Conservation (phyloP, 2,797 vertebrate genomes). For the Apogon talboti region DNA sequence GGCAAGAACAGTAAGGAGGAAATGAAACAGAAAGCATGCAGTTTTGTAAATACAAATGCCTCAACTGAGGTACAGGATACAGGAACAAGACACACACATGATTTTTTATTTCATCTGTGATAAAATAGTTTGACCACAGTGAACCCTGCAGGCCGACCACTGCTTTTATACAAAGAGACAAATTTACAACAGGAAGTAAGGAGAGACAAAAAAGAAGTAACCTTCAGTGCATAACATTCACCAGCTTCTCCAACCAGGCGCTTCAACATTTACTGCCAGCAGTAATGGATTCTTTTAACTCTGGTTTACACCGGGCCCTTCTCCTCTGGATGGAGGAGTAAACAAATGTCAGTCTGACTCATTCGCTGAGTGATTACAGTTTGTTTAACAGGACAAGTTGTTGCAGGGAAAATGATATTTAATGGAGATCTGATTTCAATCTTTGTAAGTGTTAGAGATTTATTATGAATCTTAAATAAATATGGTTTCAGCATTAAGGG, state of each 20-base stretch:
- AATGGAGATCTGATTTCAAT: slow-evolving; percentile 63
- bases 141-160: neutral
- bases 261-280: slow-evolving; percentile 40
- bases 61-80: slow-evolving; percentile 3
- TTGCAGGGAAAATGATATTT: slow-evolving; percentile 32
- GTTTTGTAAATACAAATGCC: slow-evolving; percentile 27
- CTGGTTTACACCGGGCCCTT: slow-evolving; percentile 40
- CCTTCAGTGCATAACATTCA: slow-evolving; percentile 51
- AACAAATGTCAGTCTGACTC: slow-evolving; percentile 53
- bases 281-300: slow-evolving; percentile 64
- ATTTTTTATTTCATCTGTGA: slow-evolving; percentile 29
- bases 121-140: slow-evolving; percentile 9
- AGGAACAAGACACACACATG: neutral
- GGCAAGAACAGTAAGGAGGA: neutral
- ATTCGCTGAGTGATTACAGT: slow-evolving; percentile 35
- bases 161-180: slow-evolving; percentile 47
- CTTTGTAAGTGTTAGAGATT: slow-evolving; percentile 45
- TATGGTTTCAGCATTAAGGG: slow-evolving; percentile 28
- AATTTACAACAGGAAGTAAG: slow-evolving; percentile 51
- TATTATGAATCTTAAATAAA: slow-evolving; percentile 62
- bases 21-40: slow-evolving; percentile 8
- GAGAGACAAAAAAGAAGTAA: slow-evolving; percentile 43
- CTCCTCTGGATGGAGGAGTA: slow-evolving; percentile 33
- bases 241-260: slow-evolving; percentile 26
- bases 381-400: slow-evolving; percentile 45